Evolutionary conservation across 2,113 vertebrate species (phyloP), one percentile per base, ranked within the genome.

Genomic region (Hemibagrus wyckioides): DNA sequence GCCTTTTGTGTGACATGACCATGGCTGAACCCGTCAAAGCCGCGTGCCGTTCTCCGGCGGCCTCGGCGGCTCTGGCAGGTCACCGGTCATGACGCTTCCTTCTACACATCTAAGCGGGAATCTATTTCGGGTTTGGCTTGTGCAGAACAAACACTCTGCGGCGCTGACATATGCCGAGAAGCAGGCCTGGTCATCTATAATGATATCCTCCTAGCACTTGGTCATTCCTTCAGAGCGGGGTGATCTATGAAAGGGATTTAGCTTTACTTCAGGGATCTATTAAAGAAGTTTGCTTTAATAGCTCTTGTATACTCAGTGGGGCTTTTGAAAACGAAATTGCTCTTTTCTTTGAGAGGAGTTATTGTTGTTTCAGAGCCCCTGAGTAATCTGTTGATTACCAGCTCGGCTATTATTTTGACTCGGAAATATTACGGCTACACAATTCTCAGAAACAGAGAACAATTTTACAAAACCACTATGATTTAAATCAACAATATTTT

Each of bases 1-100:
- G 77, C 65, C 44, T 85, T 80, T 67, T 41, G 71, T 57, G 84
- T 89, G 88, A 90, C 81, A 85, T 81, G 88, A 77, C 84, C 86
- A 44, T n/a, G 84, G 75, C 65, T 80, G 56, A 67, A 82, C 85
- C 90, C 61, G 84, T 88, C 88, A 89, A 36, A 30, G 33, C 79
- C 73, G 10, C 59, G 41, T 50, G 67, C 19, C 10, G 63, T 52
- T 36, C 82, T 57, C 54, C 28, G 17, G 15, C 54, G 6, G 52
- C 50, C n/a, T 48, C 28, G 48, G 39, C 10, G 17, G n/a, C 48
- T 33, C 67, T 14, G 1, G 83, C 52, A 30, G 83, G 83, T 85
- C 50, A 75, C 30, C 23, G 76, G 63, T 48, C 81, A 36, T 59
- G 75, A 73, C 15, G n/a, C 30, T 63, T 69, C 52, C 54, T 39